phyloP scores from a whole-genome alignment of 2,113 vertebrate species.

The Aldabrachelys gigantea region DNA sequence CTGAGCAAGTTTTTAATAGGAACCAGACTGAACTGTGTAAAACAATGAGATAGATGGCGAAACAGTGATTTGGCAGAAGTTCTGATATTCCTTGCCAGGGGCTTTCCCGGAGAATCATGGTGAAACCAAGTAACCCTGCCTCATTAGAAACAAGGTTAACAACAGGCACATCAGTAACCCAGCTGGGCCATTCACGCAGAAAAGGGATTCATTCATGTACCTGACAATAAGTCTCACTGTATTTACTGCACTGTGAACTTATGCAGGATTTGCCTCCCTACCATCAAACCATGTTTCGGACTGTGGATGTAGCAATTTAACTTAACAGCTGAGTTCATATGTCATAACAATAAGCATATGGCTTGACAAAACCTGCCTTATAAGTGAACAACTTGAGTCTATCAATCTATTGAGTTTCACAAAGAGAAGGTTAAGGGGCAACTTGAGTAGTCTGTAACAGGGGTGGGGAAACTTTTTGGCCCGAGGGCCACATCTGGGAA shows the following conservation, averaged over 20 bases:
- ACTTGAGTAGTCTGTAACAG: background rate
- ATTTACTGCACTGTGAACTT: background rate
- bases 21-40: conserved; percentile 33
- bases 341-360: background rate
- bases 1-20: conserved; percentile 54
- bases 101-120: conserved; percentile 49
- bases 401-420: background rate
- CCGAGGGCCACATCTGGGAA: no score
- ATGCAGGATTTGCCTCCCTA: background rate
- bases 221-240: background rate
- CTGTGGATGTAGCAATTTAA: background rate
- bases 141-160: conserved; percentile 41
- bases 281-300: background rate
- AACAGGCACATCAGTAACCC: conserved; percentile 16
- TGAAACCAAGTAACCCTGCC: conserved; percentile 58
- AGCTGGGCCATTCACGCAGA: background rate
- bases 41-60: conserved; percentile 58
- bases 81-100: conserved; percentile 52
- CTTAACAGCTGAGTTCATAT: fast-evolving
- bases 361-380: background rate
- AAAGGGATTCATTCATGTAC: conserved; percentile 23
- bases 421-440: background rate
- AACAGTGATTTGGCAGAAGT: conserved; percentile 65
- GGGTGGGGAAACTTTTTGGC: no score
- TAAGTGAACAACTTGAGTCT: background rate